Evolutionary conservation across 2,113 vertebrate species (phyloP), one percentile per base, ranked within the genome.

Genomic region (Ciconia boyciana): DNA sequence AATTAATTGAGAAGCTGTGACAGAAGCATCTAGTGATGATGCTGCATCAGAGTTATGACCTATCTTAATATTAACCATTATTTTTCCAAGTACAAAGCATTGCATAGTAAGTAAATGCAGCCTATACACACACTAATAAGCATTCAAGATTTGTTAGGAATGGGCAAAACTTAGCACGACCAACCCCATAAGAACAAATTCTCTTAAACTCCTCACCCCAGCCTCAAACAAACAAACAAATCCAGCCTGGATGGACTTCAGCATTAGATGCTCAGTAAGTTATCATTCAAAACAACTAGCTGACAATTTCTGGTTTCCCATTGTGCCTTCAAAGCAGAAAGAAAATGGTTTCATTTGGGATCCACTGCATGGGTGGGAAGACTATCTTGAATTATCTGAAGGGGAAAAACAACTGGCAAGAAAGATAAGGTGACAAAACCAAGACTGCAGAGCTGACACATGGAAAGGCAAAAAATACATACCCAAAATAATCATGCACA

Each of bases 171-270:
- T 98, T 96, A 98, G 98, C 98, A 99, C 98, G 91, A 98, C 98
- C 96, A 99, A 98, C 96, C 98, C 98, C 98, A 98, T 98, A 65
- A 99, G 97, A 3, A 98, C 97, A 64, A 98, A 98, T 16, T 99
- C 98, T 89, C 97, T 97, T 75, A 98, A 97, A 89, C 93, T 98
- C 96, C 97, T 99, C 84, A 98, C 93, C 34, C 98, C 98, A 34
- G 98, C 98, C 99, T 99, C 96, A 51, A 98, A 97, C 54, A 61
- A 84, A 62, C 44, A 57, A 61, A 75, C 10, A 46, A 83, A 69
- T 39, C 44, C 49, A 54, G 36, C 22, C n/a, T 44, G n/a, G 34
- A 48, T 7, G 22, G n/a, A 60, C 29, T 39, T 65, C 28, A 21
- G 5, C 15, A 16, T 20, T 25, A 79, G 55, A 29, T 34, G 12